Percentiles rank a stretch among this genome's conserved stretches.
These are phyloP conservation scores for Nothocercus julius DNA, from an alignment of 2,113 vertebrate species.

Conservation along the genomic window DNA sequence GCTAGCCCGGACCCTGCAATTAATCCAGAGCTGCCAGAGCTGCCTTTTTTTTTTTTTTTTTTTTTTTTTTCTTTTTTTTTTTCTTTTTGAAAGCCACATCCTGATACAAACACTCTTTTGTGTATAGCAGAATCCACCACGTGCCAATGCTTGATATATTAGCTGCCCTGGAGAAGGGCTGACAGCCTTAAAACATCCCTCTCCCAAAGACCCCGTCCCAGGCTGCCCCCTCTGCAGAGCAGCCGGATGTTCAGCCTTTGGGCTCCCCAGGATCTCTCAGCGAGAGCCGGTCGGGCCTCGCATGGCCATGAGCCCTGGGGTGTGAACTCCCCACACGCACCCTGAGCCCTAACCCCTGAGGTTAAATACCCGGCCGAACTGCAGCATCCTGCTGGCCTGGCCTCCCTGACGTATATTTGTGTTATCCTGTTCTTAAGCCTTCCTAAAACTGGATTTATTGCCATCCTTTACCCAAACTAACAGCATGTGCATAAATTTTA, in stretches of 20 bases:
- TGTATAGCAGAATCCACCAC: not conserved
- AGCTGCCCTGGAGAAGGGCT: not conserved
- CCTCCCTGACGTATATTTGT: fast-evolving
- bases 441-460: not conserved
- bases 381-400: not conserved
- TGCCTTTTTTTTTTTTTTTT: not conserved
- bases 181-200: not conserved
- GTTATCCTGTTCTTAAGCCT: not conserved
- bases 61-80: not conserved
- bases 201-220: not conserved
- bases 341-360: fast-evolving
- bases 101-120: not conserved
- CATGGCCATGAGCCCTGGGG: not conserved
- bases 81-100: slow-evolving; percentile 3
- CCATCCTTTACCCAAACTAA: not conserved
- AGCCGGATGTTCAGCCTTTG: not conserved
- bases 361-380: not conserved
- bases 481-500: not conserved
- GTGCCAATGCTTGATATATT: not conserved
- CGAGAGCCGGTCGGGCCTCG: not conserved
- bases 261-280: not conserved
- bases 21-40: not conserved
- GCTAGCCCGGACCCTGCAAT: not conserved
- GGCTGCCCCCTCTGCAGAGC: not conserved
- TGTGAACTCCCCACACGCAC: not conserved